phyloP scores from a whole-genome alignment of 2,113 vertebrate genomes.

The Todiramphus saurophagus region DNA sequence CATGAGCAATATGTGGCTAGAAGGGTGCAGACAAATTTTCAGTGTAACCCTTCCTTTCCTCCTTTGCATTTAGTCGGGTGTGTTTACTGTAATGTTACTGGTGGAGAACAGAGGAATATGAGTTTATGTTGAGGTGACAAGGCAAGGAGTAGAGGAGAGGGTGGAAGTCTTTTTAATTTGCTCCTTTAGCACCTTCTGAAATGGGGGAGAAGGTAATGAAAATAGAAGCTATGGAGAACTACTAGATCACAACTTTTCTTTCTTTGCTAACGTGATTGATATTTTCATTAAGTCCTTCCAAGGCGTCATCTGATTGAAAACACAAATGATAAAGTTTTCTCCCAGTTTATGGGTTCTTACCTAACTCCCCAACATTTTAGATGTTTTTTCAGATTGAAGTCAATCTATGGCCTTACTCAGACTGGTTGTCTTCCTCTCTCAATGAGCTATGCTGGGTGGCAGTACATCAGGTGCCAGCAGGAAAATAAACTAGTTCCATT shows the following conservation, averaged over 20 bases:
- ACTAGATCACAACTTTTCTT: not conserved
- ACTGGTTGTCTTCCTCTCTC: not conserved
- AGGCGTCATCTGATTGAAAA: not conserved
- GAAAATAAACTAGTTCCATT: not conserved
- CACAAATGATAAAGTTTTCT: not conserved
- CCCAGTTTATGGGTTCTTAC: not conserved
- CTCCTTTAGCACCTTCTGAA: not conserved
- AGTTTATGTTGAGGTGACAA: not conserved
- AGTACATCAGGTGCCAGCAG: not conserved
- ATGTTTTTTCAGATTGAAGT: not conserved
- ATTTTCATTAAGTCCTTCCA: not conserved
- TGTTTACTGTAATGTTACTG: not conserved
- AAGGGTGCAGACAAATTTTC: not conserved
- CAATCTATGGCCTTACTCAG: not conserved
- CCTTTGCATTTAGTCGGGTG: not conserved
- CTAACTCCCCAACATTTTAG: not conserved
- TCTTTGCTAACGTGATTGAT: not conserved
- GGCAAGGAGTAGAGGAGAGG: not conserved
- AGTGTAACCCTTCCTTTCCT: not conserved
- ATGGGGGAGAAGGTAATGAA: not conserved
- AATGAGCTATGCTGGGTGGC: not conserved
- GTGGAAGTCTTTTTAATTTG: not conserved
- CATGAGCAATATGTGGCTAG: not conserved
- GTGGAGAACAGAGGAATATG: not conserved
- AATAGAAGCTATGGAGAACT: not conserved